Conservation (phyloP, 2,113 vertebrate species). For the Channa maculata region DNA sequence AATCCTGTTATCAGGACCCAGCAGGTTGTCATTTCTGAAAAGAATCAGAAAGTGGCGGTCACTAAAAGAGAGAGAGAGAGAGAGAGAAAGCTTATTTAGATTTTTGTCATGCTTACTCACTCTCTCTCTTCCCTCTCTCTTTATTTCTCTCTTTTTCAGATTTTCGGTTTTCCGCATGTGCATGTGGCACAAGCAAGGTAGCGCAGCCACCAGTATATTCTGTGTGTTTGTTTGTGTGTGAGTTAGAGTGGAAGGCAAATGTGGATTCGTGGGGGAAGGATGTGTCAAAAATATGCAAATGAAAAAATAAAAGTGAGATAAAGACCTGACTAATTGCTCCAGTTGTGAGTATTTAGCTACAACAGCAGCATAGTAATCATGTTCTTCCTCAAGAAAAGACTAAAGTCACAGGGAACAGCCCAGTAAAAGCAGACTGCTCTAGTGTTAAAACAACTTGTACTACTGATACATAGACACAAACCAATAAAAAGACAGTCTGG, state of each 20-base stretch:
- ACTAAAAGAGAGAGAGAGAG: constrained; percentile 84
- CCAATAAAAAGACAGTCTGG: neutral
- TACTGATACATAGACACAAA: neutral
- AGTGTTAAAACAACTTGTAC: neutral
- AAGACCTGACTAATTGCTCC: constrained; percentile 61
- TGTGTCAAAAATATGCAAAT: constrained; percentile 63
- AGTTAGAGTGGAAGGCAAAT: neutral
- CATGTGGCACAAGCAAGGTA: constrained; percentile 25
- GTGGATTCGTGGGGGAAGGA: constrained; percentile 30
- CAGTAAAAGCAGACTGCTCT: neutral
- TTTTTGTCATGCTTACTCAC: constrained; percentile 51
- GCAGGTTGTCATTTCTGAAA: constrained; percentile 93
- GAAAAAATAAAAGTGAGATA: constrained; percentile 42
- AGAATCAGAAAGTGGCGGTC: constrained; percentile 89
- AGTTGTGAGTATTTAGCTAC: constrained; percentile 49
- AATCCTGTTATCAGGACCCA: constrained; percentile 99
- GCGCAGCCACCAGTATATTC: constrained; percentile 35
- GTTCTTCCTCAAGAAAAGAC: constrained; percentile 7
- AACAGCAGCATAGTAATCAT: constrained; percentile 25
- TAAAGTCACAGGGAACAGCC: constrained; percentile 1
- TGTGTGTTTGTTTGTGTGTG: neutral
- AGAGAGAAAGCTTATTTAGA: constrained; percentile 76
- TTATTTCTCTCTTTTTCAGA: constrained; percentile 31
- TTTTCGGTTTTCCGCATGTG: constrained; percentile 23
- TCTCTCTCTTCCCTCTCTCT: constrained; percentile 24